Evolutionary conservation across 2,888 invertebrate species (phyloP).

Genomic region (Priocnemis perturbator): DNA sequence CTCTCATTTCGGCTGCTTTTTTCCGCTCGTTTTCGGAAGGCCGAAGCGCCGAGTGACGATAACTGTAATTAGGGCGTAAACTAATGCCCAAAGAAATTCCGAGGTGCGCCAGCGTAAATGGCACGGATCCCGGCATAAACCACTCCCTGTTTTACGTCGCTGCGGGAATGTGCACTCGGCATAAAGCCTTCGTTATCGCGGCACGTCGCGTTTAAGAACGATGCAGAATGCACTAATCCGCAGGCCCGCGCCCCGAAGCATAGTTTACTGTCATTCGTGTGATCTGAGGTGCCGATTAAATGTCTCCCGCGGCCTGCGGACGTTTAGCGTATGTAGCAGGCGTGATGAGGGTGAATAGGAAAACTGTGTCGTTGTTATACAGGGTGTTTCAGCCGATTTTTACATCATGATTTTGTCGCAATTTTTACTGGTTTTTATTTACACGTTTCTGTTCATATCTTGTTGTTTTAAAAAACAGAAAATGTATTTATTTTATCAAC

Average conservation of each 20-base stretch:
- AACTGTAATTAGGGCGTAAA: neutral
- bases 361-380: too few relatives aligned
- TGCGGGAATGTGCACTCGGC: slow-evolving; percentile 18
- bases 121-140: neutral
- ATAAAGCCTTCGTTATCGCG: slow-evolving; percentile 45
- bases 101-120: neutral
- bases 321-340: too few relatives aligned
- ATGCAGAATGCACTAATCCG: slow-evolving; percentile 44
- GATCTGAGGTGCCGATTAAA: neutral
- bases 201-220: slow-evolving; percentile 41
- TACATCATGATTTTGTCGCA: too few relatives aligned
- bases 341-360: too few relatives aligned
- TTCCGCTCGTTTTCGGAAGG: neutral
- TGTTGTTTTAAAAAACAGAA: too few relatives aligned
- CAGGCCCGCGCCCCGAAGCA: slow-evolving; percentile 14
- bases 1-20: neutral
- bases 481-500: too few relatives aligned
- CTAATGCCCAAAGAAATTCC: neutral
- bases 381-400: too few relatives aligned
- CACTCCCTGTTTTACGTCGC: slow-evolving; percentile 9
- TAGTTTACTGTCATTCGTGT: neutral
- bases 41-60: neutral
- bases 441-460: too few relatives aligned
- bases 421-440: too few relatives aligned
- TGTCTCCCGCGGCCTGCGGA: too few relatives aligned